Percentiles rank a stretch among this genome's conserved stretches.
These are phyloP conservation scores for Eupithecia inturbata DNA, from an alignment of 2,888 invertebrate genomes.

Conservation along the genomic window DNA sequence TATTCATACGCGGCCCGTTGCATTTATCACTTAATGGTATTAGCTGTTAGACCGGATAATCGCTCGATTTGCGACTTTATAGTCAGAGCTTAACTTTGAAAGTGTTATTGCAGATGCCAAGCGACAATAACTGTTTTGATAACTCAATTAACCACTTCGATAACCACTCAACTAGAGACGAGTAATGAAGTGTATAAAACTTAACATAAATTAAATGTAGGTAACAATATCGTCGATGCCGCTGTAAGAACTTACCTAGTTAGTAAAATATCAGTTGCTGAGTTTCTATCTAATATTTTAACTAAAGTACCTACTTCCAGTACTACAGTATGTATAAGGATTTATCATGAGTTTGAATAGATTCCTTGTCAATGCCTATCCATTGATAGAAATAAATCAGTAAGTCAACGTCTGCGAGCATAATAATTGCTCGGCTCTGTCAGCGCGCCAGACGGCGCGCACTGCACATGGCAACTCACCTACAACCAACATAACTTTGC, in stretches of 20 bases:
- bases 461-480: conserved; percentile 75
- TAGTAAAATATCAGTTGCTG: no score
- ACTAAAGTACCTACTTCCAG: neutral
- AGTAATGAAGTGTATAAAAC: neutral
- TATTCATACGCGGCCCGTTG: conserved; percentile 81
- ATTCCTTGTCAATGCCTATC: conserved; percentile 15
- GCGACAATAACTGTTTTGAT: conserved; percentile 35
- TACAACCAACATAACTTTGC: conserved; percentile 47
- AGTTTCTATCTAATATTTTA: neutral
- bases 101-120: conserved; percentile 39
- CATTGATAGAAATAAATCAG: conserved; percentile 63
- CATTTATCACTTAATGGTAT: conserved; percentile 84
- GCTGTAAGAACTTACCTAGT: neutral
- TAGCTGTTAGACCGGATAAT: conserved; percentile 81
- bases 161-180: conserved; percentile 9
- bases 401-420: conserved; percentile 67
- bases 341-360: conserved; percentile 8
- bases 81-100: conserved; percentile 53
- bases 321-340: neutral
- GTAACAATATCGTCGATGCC: neutral
- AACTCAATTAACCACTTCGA: conserved; percentile 19
- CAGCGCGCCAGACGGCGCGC: conserved; percentile 74
- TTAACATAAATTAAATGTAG: neutral
- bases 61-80: conserved; percentile 80
- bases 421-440: conserved; percentile 71